Percentiles rank a stretch among this genome's conserved stretches.
These are phyloP conservation scores for Alexandromys fortis DNA, from an alignment of 2,113 vertebrate genomes.

Conservation along the genomic window DNA sequence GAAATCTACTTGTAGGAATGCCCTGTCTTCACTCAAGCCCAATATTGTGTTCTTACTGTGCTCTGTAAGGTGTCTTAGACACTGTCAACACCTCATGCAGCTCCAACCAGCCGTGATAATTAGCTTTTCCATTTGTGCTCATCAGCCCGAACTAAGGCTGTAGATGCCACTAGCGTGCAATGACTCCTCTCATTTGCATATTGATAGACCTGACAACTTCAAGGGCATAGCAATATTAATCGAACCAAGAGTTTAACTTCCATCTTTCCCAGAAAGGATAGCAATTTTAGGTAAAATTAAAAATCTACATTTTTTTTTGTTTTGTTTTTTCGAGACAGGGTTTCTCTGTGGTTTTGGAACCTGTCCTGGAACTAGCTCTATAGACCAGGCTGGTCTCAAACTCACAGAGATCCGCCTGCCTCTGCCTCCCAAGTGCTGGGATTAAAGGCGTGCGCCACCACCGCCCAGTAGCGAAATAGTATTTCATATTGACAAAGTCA, in stretches of 20 bases:
- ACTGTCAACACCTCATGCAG: constrained; percentile 43
- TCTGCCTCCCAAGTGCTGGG: no score
- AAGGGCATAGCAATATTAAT: constrained; percentile 74
- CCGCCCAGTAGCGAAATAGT: constrained; percentile 21
- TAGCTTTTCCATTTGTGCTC: constrained; percentile 60
- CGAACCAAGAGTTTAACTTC: constrained; percentile 70
- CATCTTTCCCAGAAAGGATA: constrained; percentile 59
- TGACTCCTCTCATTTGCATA: constrained; percentile 70
- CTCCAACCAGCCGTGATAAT: constrained; percentile 49
- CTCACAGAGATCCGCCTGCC: no score
- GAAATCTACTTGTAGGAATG: constrained; percentile 25
- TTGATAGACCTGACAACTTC: constrained; percentile 51
- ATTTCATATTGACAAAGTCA: background rate
- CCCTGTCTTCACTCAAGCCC: constrained; percentile 20
- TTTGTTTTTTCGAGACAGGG: no score
- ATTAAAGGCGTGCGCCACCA: no score
- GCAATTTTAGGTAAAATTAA: constrained; percentile 64
- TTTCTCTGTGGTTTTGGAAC: no score
- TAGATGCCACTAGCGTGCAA: constrained; percentile 10
- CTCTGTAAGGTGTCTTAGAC: background rate
- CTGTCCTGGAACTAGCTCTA: no score
- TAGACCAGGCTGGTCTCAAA: no score
- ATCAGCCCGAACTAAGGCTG: constrained; percentile 53
- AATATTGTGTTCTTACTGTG: constrained; percentile 21
- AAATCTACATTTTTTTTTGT: background rate